These are phyloP conservation scores for Sorex maritimensis DNA, from an alignment of 2,797 vertebrate species.

Conservation along the genomic window DNA sequence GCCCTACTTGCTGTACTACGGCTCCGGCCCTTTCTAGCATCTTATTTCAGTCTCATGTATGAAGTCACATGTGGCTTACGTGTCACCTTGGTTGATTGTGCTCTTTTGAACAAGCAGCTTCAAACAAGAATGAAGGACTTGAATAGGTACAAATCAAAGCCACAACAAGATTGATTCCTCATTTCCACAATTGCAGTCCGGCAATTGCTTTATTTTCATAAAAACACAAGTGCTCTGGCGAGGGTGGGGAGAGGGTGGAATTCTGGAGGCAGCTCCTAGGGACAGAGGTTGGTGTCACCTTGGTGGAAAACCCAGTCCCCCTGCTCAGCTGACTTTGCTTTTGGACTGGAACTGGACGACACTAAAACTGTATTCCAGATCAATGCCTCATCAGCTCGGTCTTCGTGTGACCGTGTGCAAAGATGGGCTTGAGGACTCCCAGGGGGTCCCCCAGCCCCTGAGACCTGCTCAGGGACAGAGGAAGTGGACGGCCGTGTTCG, in stretches of 20 bases:
- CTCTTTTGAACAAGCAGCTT: background rate
- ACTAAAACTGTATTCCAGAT: conserved; percentile 6
- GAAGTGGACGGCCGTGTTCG: background rate
- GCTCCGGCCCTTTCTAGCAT: background rate
- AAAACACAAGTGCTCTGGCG: background rate
- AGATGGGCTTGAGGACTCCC: background rate
- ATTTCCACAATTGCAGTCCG: no score
- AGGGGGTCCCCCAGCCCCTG: background rate
- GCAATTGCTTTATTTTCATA: no score
- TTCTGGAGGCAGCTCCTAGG: background rate
- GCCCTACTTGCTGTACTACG: background rate
- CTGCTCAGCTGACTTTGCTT: background rate
- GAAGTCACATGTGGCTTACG: background rate
- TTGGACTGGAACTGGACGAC: conserved; percentile 21
- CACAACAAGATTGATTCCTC: background rate
- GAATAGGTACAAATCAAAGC: background rate
- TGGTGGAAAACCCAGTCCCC: background rate
- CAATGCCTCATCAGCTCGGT: background rate
- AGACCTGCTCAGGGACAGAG: background rate
- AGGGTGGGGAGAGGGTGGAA: background rate
- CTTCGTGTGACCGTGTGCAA: background rate
- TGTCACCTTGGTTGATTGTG: background rate
- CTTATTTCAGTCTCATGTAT: background rate
- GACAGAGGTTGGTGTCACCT: background rate
- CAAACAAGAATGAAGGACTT: background rate